phyloP scores from a whole-genome alignment of 2,113 vertebrate species.

The Periophthalmodon schlosseri region DNA sequence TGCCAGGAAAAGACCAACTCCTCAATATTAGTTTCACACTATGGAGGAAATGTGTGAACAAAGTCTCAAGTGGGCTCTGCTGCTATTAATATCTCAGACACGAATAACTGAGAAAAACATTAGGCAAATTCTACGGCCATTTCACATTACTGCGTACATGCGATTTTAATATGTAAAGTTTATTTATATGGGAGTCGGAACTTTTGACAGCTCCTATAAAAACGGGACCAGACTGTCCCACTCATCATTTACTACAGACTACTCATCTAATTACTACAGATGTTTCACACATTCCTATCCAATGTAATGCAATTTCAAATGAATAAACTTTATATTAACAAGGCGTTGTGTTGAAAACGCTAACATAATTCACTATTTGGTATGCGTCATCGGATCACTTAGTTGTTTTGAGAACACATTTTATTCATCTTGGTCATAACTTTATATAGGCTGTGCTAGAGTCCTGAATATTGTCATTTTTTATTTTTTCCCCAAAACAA shows the following conservation, averaged over 20 bases:
- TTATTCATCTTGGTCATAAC: too few relatives aligned
- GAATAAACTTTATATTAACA: constrained; percentile 29
- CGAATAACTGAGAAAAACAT: not conserved
- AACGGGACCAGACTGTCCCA: constrained; percentile 9
- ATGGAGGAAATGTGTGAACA: constrained; percentile 31
- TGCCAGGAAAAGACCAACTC: constrained; percentile 32
- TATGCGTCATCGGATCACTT: constrained; percentile 11
- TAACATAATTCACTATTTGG: constrained; percentile 1
- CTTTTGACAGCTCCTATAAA: not conserved
- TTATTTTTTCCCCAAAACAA: too few relatives aligned
- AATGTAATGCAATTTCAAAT: constrained; percentile 32
- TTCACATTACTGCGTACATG: not conserved
- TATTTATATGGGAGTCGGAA: not conserved
- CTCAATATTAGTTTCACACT: constrained; percentile 58
- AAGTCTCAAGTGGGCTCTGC: constrained; percentile 30
- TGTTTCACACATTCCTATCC: constrained; percentile 18
- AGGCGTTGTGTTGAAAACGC: constrained; percentile 21
- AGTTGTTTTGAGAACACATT: not conserved
- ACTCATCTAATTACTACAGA: constrained; percentile 30
- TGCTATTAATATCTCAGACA: constrained; percentile 34
- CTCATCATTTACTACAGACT: constrained; percentile 29
- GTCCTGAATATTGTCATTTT: too few relatives aligned
- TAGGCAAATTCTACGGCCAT: not conserved
- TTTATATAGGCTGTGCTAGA: too few relatives aligned
- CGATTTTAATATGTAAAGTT: not conserved